Base-by-base conservation (phyloP, 1,140 invertebrate species). In the Drosophila melanica region DNA sequence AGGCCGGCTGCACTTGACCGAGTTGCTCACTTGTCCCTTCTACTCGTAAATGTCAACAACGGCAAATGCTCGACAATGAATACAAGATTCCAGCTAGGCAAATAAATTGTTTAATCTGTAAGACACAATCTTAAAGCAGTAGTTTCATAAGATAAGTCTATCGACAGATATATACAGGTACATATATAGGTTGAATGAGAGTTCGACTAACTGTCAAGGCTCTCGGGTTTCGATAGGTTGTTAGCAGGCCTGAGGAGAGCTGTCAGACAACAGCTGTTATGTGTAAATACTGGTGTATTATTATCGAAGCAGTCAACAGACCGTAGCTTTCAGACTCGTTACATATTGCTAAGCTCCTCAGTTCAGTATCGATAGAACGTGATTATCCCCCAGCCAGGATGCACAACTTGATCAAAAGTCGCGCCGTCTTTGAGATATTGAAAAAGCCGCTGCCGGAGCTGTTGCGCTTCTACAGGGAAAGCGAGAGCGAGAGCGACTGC, bases 41-140 rank as follows among this genome's bases (percentile, higher is more conserved):
- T 23, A 16, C 41, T 55, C 50, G 63, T 80, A 80, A 84, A 79
- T 80, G 81, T 84, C 81, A 74, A 70, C 64, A 64, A 66, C 42
- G 44, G 68, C 18, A 66, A 70, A 79, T 42, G 30, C 30, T 33
- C 3, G n/a, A 37, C 53, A 57, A 39, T 47, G 62, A 11, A 23
- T 33, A 30, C n/a, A 33, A 53, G 41, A 39, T 39, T 50, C 11
- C 58, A 50, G 44, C 54, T 63, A 75, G 59, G 39, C 23, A 50
- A 42, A 50, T 60, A 62, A 62, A 79, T 73, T 69, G 57, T 20
- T 60, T 54, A 45, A 27, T 27, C 16, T 14, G 1, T 20, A 54
- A 37, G 23, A 30, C 30, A 18, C 30, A 9, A n/a, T 20, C 9
- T 48, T 23, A 27, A 48, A 48, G 45, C 45, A 44, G n/a, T 14